These are phyloP conservation scores for Miichthys miiuy DNA, from an alignment of 2,797 vertebrate genomes.

Conservation along the genomic window DNA sequence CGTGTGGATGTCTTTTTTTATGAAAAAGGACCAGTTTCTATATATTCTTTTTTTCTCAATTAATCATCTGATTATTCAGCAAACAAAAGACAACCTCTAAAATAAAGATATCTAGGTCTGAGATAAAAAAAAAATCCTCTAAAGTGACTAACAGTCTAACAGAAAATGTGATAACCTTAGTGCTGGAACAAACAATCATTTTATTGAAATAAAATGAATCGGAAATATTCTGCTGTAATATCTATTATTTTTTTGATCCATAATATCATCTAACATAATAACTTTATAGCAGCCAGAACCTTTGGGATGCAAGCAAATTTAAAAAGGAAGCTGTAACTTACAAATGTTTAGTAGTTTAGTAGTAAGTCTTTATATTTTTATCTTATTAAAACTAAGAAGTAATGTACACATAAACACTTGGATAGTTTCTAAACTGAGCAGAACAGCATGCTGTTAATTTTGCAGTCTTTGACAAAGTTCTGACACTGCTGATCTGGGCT, in stretches of 20 bases:
- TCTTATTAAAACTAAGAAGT: neutral
- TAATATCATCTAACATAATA: neutral
- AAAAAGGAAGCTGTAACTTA: neutral
- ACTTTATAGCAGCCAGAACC: neutral
- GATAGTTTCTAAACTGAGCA: slow-evolving; percentile 3
- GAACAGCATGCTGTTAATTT: slow-evolving; percentile 9
- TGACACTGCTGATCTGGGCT: slow-evolving; percentile 46
- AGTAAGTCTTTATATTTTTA: too few species aligned
- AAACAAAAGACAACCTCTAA: neutral
- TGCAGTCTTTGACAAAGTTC: slow-evolving; percentile 9
- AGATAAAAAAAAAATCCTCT: neutral
- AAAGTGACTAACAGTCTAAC: neutral
- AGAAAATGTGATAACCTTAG: neutral
- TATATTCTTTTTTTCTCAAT: neutral
- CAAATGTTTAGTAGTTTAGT: neutral
- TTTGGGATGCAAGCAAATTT: neutral
- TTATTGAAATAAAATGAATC: neutral
- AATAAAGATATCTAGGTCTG: neutral
- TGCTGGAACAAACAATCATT: neutral
- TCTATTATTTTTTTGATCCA: neutral
- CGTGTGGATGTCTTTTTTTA: neutral
- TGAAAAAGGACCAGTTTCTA: neutral
- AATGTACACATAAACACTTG: neutral
- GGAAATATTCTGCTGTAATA: neutral
- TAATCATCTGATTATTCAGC: neutral